Evolutionary conservation across 2,888 invertebrate species (phyloP).

Genomic region (Diploptera punctata): DNA sequence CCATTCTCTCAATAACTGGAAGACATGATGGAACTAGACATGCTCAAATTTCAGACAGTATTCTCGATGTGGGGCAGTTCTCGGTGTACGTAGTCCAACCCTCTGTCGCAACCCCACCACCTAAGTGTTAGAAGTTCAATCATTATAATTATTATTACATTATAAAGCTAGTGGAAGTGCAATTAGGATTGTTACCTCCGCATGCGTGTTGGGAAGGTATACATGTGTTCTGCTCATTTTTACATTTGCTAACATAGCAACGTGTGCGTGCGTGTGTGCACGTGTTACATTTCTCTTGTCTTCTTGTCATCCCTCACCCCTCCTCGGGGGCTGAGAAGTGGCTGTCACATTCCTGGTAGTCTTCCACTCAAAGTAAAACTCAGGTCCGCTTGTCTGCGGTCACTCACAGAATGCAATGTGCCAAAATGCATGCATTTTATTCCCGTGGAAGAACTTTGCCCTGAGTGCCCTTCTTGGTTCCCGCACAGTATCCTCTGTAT

Average conservation of each 20-base stretch:
- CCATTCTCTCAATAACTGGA: conserved; percentile 61
- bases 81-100: too few species aligned
- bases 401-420: too few species aligned
- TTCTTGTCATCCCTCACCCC: conserved; percentile 3
- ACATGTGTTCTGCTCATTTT: conserved; percentile 26
- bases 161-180: conserved; percentile 27
- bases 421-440: too few species aligned
- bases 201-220: not conserved
- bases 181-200: conserved; percentile 15
- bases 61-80: too few species aligned
- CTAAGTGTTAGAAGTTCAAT: conserved; percentile 11
- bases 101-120: too few species aligned
- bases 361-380: too few species aligned
- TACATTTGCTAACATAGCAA: conserved; percentile 24
- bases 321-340: conserved; percentile 3
- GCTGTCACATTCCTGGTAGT: too few species aligned
- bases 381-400: too few species aligned
- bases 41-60: too few species aligned
- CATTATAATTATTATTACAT: not conserved
- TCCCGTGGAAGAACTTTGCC: too few species aligned
- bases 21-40: conserved; percentile 59
- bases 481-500: not conserved
- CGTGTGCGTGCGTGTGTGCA: not conserved
- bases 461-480: too few species aligned
- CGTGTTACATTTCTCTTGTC: not conserved